Percentiles rank a stretch among this genome's conserved stretches.
phyloP scores from a whole-genome alignment of 1,140 invertebrate genomes.

The Theocolax elegans region DNA sequence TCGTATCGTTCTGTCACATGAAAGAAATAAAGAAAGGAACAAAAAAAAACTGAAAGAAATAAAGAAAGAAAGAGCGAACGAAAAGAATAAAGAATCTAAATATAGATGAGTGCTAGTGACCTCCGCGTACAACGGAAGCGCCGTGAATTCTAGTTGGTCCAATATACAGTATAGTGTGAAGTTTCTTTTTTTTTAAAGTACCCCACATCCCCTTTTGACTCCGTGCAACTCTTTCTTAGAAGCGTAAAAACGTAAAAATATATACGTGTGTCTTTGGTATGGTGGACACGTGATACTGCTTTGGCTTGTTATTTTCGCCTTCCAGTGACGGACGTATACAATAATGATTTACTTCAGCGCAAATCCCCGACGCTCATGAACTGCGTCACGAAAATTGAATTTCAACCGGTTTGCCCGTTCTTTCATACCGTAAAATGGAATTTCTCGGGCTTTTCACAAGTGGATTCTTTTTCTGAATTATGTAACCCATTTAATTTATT shows the following conservation, averaged over 20 bases:
- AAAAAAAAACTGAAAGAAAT: too few relatives aligned
- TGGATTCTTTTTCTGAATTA: conserved; percentile 3
- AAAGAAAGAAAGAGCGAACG: conserved; percentile 31
- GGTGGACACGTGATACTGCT: conserved; percentile 46
- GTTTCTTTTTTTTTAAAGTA: conserved; percentile 16
- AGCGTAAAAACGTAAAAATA: conserved; percentile 60
- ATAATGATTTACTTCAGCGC: conserved; percentile 14
- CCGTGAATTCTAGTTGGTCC: conserved; percentile 53
- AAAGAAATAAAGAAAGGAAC: conserved; percentile 31
- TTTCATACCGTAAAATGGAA: background rate
- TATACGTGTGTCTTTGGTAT: conserved; percentile 44
- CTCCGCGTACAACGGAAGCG: conserved; percentile 46
- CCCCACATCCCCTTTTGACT: conserved; percentile 47
- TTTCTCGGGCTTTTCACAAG: background rate
- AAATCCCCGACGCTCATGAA: conserved; percentile 1
- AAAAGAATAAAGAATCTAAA: conserved; percentile 52
- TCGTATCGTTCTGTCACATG: conserved; percentile 16
- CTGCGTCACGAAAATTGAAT: conserved; percentile 19
- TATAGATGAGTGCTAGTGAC: conserved; percentile 43
- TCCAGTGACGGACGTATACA: conserved; percentile 3
- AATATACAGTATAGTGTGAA: conserved; percentile 4
- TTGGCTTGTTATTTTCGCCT: conserved; percentile 47
- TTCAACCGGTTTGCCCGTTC: background rate
- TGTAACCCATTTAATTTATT: background rate
- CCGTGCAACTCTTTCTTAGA: conserved; percentile 60